These are phyloP conservation scores for Caenorhabditis becei DNA, from an alignment of 2,888 invertebrate species.

Conservation along the genomic window DNA sequence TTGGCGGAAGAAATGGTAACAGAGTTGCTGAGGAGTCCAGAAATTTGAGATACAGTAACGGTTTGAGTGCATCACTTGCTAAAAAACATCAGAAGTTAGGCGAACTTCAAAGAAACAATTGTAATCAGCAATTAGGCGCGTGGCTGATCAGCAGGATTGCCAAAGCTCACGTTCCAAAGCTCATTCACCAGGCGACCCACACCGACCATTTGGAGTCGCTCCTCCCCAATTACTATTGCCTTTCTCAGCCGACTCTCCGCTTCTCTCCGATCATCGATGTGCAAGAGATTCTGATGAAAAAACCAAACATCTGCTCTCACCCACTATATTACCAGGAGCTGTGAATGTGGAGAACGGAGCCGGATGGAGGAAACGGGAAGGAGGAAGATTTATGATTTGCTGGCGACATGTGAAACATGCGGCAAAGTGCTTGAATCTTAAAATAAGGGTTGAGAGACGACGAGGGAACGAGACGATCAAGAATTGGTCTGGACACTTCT, in stretches of 20 bases:
- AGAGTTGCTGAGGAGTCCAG: constrained; percentile 16
- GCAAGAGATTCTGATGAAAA: constrained; percentile 54
- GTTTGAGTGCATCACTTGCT: no score
- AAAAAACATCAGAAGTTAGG: constrained; percentile 14
- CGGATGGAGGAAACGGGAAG: constrained; percentile 38
- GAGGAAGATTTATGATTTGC: constrained; percentile 49
- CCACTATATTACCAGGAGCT: constrained; percentile 9
- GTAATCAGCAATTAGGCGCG: constrained; percentile 7
- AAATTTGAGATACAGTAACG: no score
- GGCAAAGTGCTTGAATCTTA: constrained; percentile 39
- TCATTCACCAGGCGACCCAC: constrained; percentile 45
- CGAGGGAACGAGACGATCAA: constrained; percentile 35
- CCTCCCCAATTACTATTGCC: constrained; percentile 50
- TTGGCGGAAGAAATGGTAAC: neutral
- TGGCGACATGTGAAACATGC: constrained; percentile 33
- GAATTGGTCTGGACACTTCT: constrained; percentile 42
- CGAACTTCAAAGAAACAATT: constrained; percentile 15
- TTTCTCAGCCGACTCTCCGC: constrained; percentile 29
- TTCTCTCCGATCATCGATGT: constrained; percentile 52
- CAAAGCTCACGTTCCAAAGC: constrained; percentile 55
- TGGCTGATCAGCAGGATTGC: constrained; percentile 35
- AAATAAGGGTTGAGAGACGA: constrained; percentile 45
- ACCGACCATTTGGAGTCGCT: constrained; percentile 40
- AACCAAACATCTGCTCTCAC: constrained; percentile 55
- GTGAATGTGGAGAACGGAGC: neutral